Evolutionary conservation across 2,797 vertebrate species (phyloP), one percentile per base, ranked within the genome.

Genomic region (Cottoperca gobio): DNA sequence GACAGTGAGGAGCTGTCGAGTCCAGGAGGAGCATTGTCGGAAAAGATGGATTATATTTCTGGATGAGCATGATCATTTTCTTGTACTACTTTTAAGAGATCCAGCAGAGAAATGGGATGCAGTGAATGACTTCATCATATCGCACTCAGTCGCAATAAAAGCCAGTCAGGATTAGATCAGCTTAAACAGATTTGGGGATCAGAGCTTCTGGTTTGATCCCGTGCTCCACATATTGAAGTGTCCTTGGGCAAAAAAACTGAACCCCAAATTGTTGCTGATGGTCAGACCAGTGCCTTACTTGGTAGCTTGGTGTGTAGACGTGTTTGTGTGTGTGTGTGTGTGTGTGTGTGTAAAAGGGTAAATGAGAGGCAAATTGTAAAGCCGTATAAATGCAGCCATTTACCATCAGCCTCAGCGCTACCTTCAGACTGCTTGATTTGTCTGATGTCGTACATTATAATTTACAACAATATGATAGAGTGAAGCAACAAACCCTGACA

Each of bases 31-130:
- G 46, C 45, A 45, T 53, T 82, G 82, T 78, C 16, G n/a, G 48
- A 63, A 75, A 73, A 84, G 24, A 79, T 75, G 71, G 71, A 83
- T 87, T 84, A 70, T 7, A n/a, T 55, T 76, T 70, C 50, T 76
- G 75, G 50, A 78, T 67, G 39, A 76, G 68, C 24, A 16, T 8
- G 52, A 78, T 86, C 6, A 61, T 73, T 87, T 84, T 66, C 55
- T 74, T 69, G 46, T 73, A 43, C 52, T 67, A 23, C 70, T 79
- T 73, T 76, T 23, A 61, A 74, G 63, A 72, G 73, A 76, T 70
- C 31, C 60, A 26, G 1, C 66, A 75, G 67, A 76, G 37, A 67
- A 69, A 28, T 9, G 1, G 45, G 50, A 17, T 24, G 61, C 3
- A 73, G 71, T 63, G 69, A 84, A 14, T 43, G 61, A 69, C 75